Base-by-base conservation (phyloP, 1,140 invertebrate species). In the Chironomus striatipennis region DNA sequence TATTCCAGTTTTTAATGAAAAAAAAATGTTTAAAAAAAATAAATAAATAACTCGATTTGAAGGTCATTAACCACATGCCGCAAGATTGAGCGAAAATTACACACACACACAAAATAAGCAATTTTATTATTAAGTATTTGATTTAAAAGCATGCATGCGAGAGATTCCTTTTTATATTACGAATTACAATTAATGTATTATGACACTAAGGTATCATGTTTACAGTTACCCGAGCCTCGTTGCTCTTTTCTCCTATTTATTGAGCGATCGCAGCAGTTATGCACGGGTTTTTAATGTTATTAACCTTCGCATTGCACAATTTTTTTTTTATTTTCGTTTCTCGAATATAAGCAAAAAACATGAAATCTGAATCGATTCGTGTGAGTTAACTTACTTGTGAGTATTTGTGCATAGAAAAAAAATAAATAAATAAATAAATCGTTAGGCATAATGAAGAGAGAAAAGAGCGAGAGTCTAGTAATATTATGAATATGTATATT, bases 291-390 rank as follows among this genome's bases (percentile, higher is more conserved):
- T 57, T 57, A 57, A 57, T 57, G 47, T 57, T 57, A 57, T 12
- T 57, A 57, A 57, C 47, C 47, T 57, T 57, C 47, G 47, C 47
- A 57, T 57, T 57, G 47, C 47, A 57, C 47, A 57, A 57, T 57
- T 57, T 15, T 57, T 34, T 2, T 34, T 34, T 34, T 34, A 2
- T 2, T 34, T 34, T 34, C n/a, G n/a, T n/a, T n/a, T n/a, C n/a
- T 34, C 24, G 24, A 34, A 34, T 34, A 34, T 34, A 34, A 34
- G 24, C 24, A 34, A 34, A 34, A 34, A 34, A 34, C 24, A 34
- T 34, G 24, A 34, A 34, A 34, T 34, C 5, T 5, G 24, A 34
- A 34, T 34, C 24, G 2, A 34, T 34, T 2, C 24, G 24, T 34
- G 24, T 34, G 24, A 34, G 24, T 34, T 34, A 5, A 34, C 5